phyloP scores from a whole-genome alignment of 2,797 vertebrate species.

The Cyclopterus lumpus region DNA sequence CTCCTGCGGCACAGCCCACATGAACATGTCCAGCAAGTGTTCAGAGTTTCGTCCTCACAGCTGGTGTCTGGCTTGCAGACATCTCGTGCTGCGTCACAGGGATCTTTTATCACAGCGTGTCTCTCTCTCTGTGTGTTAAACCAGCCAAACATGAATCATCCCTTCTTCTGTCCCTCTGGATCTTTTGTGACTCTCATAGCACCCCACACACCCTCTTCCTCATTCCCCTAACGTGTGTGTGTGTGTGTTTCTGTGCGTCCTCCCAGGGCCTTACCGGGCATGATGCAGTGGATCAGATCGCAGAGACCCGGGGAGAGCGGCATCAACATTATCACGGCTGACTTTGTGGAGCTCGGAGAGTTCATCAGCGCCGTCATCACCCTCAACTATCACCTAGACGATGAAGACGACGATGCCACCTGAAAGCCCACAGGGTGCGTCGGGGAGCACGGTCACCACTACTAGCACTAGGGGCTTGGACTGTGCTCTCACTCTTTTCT shows the following conservation, averaged over 20 bases:
- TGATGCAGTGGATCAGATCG: slow-evolving; percentile 97
- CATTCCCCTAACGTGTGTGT: background rate
- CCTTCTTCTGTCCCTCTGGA: slow-evolving; percentile 9
- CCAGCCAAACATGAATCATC: slow-evolving; percentile 47
- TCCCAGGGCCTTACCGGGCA: slow-evolving; percentile 92
- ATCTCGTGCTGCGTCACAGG: slow-evolving; percentile 54
- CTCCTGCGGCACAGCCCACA: slow-evolving; percentile 39
- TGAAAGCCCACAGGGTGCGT: slow-evolving; percentile 79
- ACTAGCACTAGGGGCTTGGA: slow-evolving; percentile 50
- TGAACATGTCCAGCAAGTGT: slow-evolving; percentile 52
- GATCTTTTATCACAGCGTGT: slow-evolving; percentile 46
- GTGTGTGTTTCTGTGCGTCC: background rate
- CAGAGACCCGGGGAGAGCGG: slow-evolving; percentile 96
- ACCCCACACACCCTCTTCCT: background rate
- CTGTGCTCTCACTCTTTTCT: slow-evolving; percentile 77
- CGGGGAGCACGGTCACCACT: slow-evolving; percentile 53
- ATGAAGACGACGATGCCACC: slow-evolving; percentile 92
- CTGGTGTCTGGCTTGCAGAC: slow-evolving; percentile 60
- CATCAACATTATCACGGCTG: slow-evolving; percentile 97
- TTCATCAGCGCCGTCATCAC: slow-evolving; percentile 98
- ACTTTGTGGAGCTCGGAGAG: slow-evolving; percentile 98
- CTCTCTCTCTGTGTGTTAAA: slow-evolving; percentile 38
- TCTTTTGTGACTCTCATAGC: slow-evolving; percentile 30
- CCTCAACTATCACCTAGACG: slow-evolving; percentile 95
- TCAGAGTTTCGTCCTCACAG: slow-evolving; percentile 62